phyloP scores from a whole-genome alignment of 2,888 invertebrate species.

The Gortyna flavago region DNA sequence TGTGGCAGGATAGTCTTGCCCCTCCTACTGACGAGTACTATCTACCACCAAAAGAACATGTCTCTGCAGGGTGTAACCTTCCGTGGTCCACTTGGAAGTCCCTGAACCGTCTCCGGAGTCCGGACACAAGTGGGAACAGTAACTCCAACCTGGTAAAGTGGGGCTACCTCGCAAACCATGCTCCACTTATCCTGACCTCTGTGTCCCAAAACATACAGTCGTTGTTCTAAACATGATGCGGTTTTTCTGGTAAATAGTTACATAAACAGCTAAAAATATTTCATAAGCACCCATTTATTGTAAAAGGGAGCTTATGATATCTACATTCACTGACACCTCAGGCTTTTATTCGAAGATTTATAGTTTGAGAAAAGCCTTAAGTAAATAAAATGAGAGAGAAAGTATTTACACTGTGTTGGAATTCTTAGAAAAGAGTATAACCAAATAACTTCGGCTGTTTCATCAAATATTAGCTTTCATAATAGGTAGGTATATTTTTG shows the following conservation, averaged over 20 bases:
- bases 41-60: not conserved
- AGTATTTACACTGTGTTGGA: conserved; percentile 25
- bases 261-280: not conserved
- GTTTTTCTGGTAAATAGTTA: not conserved
- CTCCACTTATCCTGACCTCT: not conserved
- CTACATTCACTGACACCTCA: conserved; percentile 12
- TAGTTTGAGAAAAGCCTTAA: conserved; percentile 39
- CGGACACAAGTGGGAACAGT: not conserved
- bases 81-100: not conserved
- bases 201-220: not conserved
- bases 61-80: not conserved
- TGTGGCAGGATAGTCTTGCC: not conserved
- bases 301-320: conserved; percentile 26
- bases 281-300: not conserved
- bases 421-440: conserved; percentile 34
- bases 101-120: not conserved
- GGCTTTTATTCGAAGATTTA: conserved; percentile 37
- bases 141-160: not conserved
- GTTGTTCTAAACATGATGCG: not conserved
- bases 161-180: not conserved
- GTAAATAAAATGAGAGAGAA: conserved; percentile 25
- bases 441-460: conserved; percentile 36
- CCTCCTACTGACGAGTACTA: not conserved
- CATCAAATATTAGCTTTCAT: conserved; percentile 47
- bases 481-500: conserved; percentile 19